These are phyloP conservation scores for Heliconius eleuchia DNA, from an alignment of 1,140 invertebrate species.

Conservation along the genomic window DNA sequence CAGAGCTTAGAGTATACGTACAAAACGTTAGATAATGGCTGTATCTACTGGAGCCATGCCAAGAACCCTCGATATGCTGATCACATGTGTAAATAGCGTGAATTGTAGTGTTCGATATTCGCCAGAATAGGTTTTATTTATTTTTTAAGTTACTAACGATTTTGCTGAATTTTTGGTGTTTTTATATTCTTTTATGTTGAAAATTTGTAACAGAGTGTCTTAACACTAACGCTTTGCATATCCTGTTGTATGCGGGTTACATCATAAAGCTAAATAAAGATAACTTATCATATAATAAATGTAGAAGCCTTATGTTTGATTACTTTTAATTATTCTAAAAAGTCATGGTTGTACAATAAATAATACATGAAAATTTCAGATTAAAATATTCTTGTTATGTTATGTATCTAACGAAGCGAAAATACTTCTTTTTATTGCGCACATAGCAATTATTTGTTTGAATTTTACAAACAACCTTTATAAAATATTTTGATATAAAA, in stretches of 20 bases:
- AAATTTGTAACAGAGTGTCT: too few species aligned
- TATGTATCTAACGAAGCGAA: background rate
- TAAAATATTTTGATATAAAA: background rate
- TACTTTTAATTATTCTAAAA: too few species aligned
- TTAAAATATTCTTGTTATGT: background rate
- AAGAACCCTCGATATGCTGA: constrained; percentile 31
- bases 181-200: too few species aligned
- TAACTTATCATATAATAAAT: too few species aligned
- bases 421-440: background rate
- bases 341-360: background rate
- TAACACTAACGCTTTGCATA: too few species aligned
- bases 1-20: constrained; percentile 36
- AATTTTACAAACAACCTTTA: background rate
- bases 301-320: background rate
- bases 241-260: too few species aligned
- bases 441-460: background rate
- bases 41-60: constrained; percentile 35
- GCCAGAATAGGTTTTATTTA: background rate
- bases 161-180: too few species aligned
- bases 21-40: constrained; percentile 38
- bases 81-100: constrained; percentile 35
- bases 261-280: too few species aligned
- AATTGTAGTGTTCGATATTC: constrained; percentile 22
- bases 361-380: background rate
- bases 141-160: background rate